Conservation (phyloP, 2,888 invertebrate species). For the Drosophila testacea region DNA sequence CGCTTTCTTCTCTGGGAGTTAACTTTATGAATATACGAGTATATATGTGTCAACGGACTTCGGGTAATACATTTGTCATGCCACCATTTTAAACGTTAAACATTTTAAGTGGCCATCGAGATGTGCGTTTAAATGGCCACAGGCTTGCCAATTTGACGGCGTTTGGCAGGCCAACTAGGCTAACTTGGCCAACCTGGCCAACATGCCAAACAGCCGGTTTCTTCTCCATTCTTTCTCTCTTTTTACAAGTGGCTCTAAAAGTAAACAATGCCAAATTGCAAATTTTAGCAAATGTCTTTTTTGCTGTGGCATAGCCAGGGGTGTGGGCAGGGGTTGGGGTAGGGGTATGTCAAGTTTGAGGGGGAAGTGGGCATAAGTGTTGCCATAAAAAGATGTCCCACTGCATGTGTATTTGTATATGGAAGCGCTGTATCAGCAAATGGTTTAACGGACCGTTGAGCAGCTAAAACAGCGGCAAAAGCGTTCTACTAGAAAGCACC, state of each 20-base stretch:
- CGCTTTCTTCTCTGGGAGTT: conserved; percentile 59
- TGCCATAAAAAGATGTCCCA: conserved; percentile 38
- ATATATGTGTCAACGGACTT: conserved; percentile 64
- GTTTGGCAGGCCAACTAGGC: conserved; percentile 47
- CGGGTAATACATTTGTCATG: conserved; percentile 67
- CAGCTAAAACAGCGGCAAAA: conserved; percentile 58
- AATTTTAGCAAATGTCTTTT: conserved; percentile 65
- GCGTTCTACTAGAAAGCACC: conserved; percentile 58
- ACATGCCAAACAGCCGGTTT: conserved; percentile 43
- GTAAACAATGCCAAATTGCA: conserved; percentile 74
- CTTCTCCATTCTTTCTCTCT: conserved; percentile 11
- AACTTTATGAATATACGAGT: conserved; percentile 24
- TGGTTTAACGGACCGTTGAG: conserved; percentile 75
- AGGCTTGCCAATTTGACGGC: conserved; percentile 60
- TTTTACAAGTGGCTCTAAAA: conserved; percentile 41
- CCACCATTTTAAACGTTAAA: conserved; percentile 42
- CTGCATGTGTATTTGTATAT: conserved; percentile 8
- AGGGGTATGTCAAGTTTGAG: not conserved
- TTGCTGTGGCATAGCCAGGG: conserved; percentile 3
- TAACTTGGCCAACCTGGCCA: conserved; percentile 1
- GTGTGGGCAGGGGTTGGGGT: not conserved
- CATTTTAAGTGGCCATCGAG: conserved; percentile 62
- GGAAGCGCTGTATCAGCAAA: conserved; percentile 67
- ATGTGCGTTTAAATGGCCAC: conserved; percentile 54
- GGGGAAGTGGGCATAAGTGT: conserved; percentile 15